Evolutionary conservation across 2,888 invertebrate genomes (phyloP).

Genomic region (Dione juno): DNA sequence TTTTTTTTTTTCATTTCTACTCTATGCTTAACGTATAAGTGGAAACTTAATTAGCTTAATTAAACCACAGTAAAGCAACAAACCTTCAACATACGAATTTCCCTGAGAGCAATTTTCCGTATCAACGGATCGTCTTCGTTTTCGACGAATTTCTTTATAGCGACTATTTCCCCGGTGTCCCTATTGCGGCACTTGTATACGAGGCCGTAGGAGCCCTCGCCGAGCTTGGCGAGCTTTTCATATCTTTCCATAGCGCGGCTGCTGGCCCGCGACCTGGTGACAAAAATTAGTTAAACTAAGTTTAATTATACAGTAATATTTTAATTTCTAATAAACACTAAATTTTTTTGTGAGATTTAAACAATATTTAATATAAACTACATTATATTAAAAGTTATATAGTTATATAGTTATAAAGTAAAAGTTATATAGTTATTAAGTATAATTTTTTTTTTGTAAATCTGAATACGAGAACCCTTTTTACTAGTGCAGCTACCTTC

Average conservation of each 20-base stretch:
- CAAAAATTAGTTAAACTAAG: neutral
- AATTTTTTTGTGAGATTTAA: too few species aligned
- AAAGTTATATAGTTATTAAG: too few species aligned
- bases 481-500: too few species aligned
- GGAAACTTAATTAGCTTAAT: neutral
- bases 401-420: too few species aligned
- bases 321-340: too few species aligned
- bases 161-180: slow-evolving; percentile 96
- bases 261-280: slow-evolving; percentile 89
- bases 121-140: slow-evolving; percentile 98
- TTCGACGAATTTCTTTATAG: slow-evolving; percentile 98
- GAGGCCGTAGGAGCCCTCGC: slow-evolving; percentile 97
- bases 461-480: too few species aligned
- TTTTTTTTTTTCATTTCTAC: too few species aligned
- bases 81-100: slow-evolving; percentile 97
- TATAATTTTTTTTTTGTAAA: too few species aligned
- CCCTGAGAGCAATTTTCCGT: slow-evolving; percentile 96
- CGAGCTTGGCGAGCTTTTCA: slow-evolving; percentile 96
- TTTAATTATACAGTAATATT: neutral
- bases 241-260: slow-evolving; percentile 96
- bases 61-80: slow-evolving; percentile 3
- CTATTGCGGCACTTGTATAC: slow-evolving; percentile 98
- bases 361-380: too few species aligned
- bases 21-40: neutral
- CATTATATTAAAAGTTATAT: too few species aligned